These are phyloP conservation scores for Pseudomyrmex sp. DNA, from an alignment of 1,140 invertebrate genomes.

Conservation along the genomic window DNA sequence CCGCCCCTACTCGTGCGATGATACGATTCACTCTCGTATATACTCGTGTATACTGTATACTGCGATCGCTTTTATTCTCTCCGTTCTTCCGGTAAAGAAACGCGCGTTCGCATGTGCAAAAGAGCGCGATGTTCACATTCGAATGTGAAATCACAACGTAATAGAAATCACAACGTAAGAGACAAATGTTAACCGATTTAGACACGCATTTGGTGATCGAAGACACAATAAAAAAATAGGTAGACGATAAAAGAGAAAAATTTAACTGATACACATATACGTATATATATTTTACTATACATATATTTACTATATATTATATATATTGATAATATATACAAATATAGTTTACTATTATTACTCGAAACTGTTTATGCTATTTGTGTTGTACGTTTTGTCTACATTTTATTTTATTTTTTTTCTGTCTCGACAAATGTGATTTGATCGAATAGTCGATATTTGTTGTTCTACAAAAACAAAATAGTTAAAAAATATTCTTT, in stretches of 20 bases:
- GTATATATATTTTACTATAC: too few species aligned
- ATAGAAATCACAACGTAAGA: not conserved
- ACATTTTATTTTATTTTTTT: too few species aligned
- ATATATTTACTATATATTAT: too few species aligned
- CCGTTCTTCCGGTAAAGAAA: conserved; percentile 3
- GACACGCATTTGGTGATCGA: not conserved
- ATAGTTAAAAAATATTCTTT: too few species aligned
- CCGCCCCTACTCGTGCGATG: not conserved
- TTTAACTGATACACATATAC: too few species aligned
- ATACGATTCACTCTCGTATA: too few species aligned
- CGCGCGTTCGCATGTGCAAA: conserved; percentile 1
- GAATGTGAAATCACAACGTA: not conserved
- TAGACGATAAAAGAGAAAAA: not conserved
- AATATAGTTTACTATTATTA: too few species aligned
- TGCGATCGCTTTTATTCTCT: conserved; percentile 7
- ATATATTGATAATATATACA: too few species aligned
- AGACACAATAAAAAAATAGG: not conserved
- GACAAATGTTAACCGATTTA: not conserved
- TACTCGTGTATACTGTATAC: conserved; percentile 19
- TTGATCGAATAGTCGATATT: not conserved
- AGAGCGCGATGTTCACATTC: not conserved
- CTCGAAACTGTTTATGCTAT: too few species aligned
- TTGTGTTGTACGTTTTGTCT: too few species aligned
- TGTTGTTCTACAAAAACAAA: not conserved
- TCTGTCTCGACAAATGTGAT: too few species aligned